Evolutionary conservation across 2,888 invertebrate species (phyloP), one percentile per base, ranked within the genome.

Genomic region (Alentia gelatinosa): DNA sequence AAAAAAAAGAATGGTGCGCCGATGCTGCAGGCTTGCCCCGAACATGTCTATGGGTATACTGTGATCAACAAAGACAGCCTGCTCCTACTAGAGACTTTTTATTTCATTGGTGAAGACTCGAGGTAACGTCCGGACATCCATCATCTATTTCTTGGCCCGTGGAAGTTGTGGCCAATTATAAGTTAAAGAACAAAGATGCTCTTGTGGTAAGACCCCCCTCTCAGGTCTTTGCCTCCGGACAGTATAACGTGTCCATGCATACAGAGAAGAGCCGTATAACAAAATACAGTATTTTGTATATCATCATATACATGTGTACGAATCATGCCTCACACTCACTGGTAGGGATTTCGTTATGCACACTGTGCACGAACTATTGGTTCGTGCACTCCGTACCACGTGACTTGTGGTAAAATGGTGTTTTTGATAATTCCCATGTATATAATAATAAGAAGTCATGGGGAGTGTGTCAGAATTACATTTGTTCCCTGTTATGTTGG

Each of bases 121-220:
- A 37, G 79, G 12, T 79, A 39, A 79, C 79, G n/a, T 79, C 79
- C 39, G 79, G 37, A 39, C 79, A 35, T 39, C 39, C 37, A 79
- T 39, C 79, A 79, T 35, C 37, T 9, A 35, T 9, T 39, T 79
- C 79, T 79, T 7, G 39, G 39, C n/a, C 37, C 39, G 39, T 79
- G 39, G n/a, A 79, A 39, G 79, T 79, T 19, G 37, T 5, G 79
- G 68, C 68, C 68, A 68, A 68, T 68, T 68, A 68, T 30, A 68
- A 30, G 12, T 15, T 68, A 5, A 19, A 68, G 79, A 79, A 79
- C 79, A 79, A 79, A 79, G 79, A 35, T 79, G 79, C 37, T 79
- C 79, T 79, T 79, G 79, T 79, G 19, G n/a, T 33, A 33, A 4
- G 1, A 19, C 47, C 47, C 9, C 7, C 47, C 19, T 19, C 47